phyloP scores from a whole-genome alignment of 2,888 invertebrate species.

The Julus scandinavius region DNA sequence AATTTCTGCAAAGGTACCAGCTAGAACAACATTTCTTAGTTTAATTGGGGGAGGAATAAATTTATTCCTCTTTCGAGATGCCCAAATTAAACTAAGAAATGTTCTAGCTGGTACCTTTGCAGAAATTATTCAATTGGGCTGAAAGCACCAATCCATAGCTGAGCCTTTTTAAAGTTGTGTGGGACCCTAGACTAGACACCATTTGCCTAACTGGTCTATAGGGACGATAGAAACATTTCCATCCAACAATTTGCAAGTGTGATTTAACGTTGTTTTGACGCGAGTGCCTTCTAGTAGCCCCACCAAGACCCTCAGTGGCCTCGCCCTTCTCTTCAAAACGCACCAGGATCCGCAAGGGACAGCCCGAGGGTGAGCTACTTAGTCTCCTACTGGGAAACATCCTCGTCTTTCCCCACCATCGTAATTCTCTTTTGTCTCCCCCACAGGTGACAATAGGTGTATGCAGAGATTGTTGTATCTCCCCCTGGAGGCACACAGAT shows the following conservation, averaged over 20 bases:
- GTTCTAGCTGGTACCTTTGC: too few species aligned
- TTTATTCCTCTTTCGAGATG: too few species aligned
- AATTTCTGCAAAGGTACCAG: too few species aligned
- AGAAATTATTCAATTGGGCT: too few species aligned
- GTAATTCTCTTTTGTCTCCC: not conserved
- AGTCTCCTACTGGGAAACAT: not conserved
- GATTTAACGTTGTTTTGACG: not conserved
- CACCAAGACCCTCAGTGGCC: not conserved
- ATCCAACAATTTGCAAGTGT: not conserved
- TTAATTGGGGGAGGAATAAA: too few species aligned
- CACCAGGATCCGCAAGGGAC: not conserved
- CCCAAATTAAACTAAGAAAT: too few species aligned
- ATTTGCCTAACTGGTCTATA: too few species aligned
- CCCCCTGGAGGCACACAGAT: not conserved
- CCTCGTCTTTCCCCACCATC: not conserved
- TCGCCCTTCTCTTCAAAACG: not conserved
- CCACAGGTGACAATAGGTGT: constrained; percentile 22
- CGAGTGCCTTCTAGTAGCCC: not conserved
- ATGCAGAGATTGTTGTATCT: not conserved
- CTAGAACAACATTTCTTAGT: too few species aligned
- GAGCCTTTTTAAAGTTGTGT: too few species aligned
- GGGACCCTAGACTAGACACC: too few species aligned
- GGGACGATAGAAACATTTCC: too few species aligned
- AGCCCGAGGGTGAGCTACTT: constrained; percentile 12
- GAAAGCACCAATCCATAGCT: too few species aligned